Evolutionary conservation across 2,113 vertebrate genomes (phyloP), one percentile per base, ranked within the genome.

Genomic region (Pogonocichla stellata): DNA sequence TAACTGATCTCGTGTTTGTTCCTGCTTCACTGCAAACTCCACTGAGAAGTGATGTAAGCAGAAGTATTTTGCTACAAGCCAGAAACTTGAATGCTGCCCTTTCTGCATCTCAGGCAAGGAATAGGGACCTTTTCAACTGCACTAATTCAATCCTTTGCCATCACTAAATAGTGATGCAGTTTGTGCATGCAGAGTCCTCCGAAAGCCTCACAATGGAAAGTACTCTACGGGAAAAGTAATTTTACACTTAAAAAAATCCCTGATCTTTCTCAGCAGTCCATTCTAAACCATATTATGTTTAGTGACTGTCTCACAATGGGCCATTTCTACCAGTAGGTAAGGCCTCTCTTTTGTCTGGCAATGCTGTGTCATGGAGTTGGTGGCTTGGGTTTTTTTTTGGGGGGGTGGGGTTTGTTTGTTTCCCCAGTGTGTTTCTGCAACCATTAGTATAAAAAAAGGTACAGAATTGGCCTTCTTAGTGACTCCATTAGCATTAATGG

Each of bases 401-500:
- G 73, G 6, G 17, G 58, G 29, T 19, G 8, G 29, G 9, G 17
- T 45, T 66, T 10, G 12, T 47, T 57, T 34, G 34, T 17, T 29
- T 74, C n/a, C 24, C 17, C 57, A 38, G 31, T 14, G 3, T 75
- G 29, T 50, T 93, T 81, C 67, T 95, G 36, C 61, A 95, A 77
- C 28, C 20, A 48, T 72, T 88, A 89, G 75, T 86, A 83, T 28
- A 94, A 29, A 93, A 86, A 1, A 9, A 92, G 48, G 40, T 33
- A 26, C 23, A 70, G 54, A 61, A n/a, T 29, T 69, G 80, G 48
- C 72, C 80, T 92, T 96, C 79, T 88, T 70, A 51, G 61, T 85
- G 78, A 75, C 42, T 57, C 81, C 36, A 80, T 92, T 92, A 79
- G 64, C 80, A 94, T 93, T 94, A 96, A 83, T 56, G 56, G 60